phyloP scores from a whole-genome alignment of 2,113 vertebrate species.

The Silurus asotus region DNA sequence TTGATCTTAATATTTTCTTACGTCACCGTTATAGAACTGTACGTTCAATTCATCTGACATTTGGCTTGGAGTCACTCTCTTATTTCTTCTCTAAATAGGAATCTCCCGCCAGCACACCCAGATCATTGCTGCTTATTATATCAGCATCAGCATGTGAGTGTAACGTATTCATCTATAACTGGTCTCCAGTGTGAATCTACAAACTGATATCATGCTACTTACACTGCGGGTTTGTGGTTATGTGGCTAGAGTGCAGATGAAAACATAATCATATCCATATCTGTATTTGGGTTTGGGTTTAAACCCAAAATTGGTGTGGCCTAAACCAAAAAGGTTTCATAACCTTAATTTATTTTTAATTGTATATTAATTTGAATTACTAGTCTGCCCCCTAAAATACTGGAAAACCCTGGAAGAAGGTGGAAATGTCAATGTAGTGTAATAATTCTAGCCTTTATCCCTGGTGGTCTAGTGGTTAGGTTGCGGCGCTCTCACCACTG shows the following conservation, averaged over 20 bases:
- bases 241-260: neutral
- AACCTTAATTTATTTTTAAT: no score
- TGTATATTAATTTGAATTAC: neutral
- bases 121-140: slow-evolving; percentile 1
- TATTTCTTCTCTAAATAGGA: neutral
- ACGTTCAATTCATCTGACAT: neutral
- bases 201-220: neutral
- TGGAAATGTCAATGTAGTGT: neutral
- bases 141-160: slow-evolving; percentile 4
- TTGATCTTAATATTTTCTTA: neutral
- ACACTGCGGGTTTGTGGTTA: neutral
- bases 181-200: neutral
- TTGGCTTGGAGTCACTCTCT: neutral
- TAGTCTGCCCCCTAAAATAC: neutral
- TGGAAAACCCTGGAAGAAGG: neutral
- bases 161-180: slow-evolving; percentile 1
- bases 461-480: no score
- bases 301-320: neutral
- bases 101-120: neutral
- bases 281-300: neutral
- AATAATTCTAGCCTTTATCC: neutral
- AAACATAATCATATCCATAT: neutral
- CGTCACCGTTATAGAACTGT: neutral
- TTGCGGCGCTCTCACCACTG: no score
- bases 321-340: neutral